Base-by-base conservation (phyloP, 2,797 vertebrate species). In the Heliangelus exortis region DNA sequence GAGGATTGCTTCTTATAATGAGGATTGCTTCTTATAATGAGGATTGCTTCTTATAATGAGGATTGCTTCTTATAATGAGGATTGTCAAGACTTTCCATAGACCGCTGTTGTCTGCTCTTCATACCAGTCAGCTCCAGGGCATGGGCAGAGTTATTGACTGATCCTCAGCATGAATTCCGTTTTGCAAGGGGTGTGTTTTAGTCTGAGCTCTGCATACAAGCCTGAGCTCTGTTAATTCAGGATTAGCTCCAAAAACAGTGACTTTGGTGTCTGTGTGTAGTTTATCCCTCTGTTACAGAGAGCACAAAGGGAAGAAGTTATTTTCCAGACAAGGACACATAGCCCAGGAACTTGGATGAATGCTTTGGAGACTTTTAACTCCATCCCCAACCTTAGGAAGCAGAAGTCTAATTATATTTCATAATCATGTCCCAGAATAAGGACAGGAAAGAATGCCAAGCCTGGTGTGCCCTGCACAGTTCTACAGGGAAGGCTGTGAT, bases 261-360 rank as follows among this genome's bases (percentile, higher is more conserved):
- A 28, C 21, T 39, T 8, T 81, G 41, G 15, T 0, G 0, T 11
- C 6, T 4, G 4, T 29, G 21, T 66, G 19, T 48, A 3, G 14
- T 15, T 84, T 53, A 36, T 54, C 50, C n/a, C 20, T 51, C 12
- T 5, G 5, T 45, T 83, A 10, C 3, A 41, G 58, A 29, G 31
- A 51, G 51, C 9, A 15, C 7, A 34, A 63, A 9, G 19, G 15
- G 39, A 86, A 73, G 51, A 55, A 73, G 23, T 16, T 63, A 21
- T 21, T 53, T 75, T 76, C 5, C 4, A 47, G 8, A 5, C 43
- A 29, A 45, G 25, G n/a, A 20, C 48, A 29, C 7, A 21, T 15
- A 58, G 2, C 25, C 29, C 41, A 43, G 43, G 50, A 84, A 7
- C 39, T 73, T 15, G 28, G 3, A 16, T 77, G 43, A 10, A 15